Evolutionary conservation across 2,113 vertebrate genomes (phyloP), one percentile per base, ranked within the genome.

Genomic region (Sinocyclocheilus maitianheensis): DNA sequence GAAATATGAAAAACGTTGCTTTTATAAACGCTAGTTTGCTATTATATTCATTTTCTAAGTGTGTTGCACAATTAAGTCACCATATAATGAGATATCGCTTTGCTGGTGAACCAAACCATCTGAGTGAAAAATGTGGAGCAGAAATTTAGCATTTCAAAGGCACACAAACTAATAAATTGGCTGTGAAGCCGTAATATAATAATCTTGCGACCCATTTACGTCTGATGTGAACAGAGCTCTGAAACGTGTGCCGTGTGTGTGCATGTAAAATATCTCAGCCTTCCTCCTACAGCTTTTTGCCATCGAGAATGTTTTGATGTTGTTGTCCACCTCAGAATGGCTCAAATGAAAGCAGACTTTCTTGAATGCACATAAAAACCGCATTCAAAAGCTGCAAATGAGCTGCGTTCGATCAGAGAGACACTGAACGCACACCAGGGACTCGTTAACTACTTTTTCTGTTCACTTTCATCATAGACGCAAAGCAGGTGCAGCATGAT

Each of bases 1-100:
- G 16, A 60, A 60, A 34, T 20, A 11, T 5, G 14, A 20, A 63
- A 74, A 75, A 24, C 4, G 0, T 18, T 9, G 20, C 20, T 69
- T 69, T 37, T 37, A 0, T 3, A 4, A n/a, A 12, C 8, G 43
- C 43, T 43, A 43, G 43, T 24, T 48, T 74, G 20, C 43, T 82
- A 10, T 30, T 5, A 55, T 60, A 18, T 67, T 53, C 40, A 16
- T 37, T 71, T 30, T 72, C 18, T 48, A 43, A 1, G 34, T 76
- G 34, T 80, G 77, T 46, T 20, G 58, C 30, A 34, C 37, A 86
- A 78, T 26, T 71, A 81, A 86, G 71, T 79, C 67, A 77, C 77
- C 71, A 58, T 81, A 72, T 84, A 89, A 89, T 86, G 9, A 58
- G 86, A 84, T 88, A 65, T 75, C n/a, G 30, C 78, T 86, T 34